phyloP scores from a whole-genome alignment of 1,140 invertebrate species.

The Micrasema longulum region DNA sequence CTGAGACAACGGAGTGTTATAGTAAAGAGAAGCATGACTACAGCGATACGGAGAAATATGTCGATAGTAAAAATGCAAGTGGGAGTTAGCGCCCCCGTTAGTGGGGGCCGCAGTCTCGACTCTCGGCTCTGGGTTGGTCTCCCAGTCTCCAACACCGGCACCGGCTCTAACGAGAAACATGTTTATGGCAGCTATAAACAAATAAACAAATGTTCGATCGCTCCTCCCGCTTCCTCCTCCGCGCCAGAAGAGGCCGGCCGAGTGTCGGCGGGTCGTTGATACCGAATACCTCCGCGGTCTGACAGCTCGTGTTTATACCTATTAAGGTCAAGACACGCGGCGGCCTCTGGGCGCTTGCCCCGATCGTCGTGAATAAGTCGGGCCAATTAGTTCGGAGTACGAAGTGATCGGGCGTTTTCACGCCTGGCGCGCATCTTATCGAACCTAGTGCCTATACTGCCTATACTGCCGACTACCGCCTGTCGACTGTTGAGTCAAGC shows the following conservation, averaged over 20 bases:
- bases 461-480: too few species aligned
- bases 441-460: neutral
- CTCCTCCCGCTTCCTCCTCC: slow-evolving; percentile 14
- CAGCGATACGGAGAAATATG: neutral
- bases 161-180: slow-evolving; percentile 36
- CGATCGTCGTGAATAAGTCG: slow-evolving; percentile 21
- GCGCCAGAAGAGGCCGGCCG: slow-evolving; percentile 25
- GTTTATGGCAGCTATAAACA: slow-evolving; percentile 43
- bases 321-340: slow-evolving; percentile 35
- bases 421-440: neutral
- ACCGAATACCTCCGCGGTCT: slow-evolving; percentile 28
- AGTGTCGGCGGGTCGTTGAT: slow-evolving; percentile 36
- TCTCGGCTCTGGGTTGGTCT: too few species aligned
- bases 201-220: slow-evolving; percentile 34
- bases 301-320: slow-evolving; percentile 37
- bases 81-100: neutral
- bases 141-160: too few species aligned
- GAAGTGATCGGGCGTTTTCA: slow-evolving; percentile 10
- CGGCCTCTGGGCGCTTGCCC: slow-evolving; percentile 29
- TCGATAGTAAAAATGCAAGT: neutral
- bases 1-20: neutral
- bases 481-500: too few species aligned
- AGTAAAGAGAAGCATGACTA: neutral
- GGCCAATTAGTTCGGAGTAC: slow-evolving; percentile 21
- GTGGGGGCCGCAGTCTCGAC: too few species aligned